Evolutionary conservation across 2,888 invertebrate genomes (phyloP).

Genomic region (Erebia aethiops): DNA sequence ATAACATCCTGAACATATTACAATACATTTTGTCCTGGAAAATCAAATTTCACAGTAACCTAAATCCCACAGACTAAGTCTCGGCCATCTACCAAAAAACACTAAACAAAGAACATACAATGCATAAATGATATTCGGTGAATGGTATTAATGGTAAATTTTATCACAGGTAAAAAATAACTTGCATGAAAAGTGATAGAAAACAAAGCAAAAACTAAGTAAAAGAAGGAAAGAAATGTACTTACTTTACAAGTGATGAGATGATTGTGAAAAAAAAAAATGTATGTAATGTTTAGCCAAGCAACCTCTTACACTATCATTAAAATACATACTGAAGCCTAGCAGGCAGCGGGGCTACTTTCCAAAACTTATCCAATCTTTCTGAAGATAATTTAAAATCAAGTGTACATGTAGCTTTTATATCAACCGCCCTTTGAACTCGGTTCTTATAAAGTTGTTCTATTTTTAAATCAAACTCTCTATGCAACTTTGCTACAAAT

Average conservation of each 20-base stretch:
- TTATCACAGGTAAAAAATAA: not conserved
- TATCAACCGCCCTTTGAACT: conserved; percentile 58
- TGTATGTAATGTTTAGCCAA: conserved; percentile 12
- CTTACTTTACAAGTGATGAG: conserved; percentile 9
- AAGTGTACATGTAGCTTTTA: conserved; percentile 54
- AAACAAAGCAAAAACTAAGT: not conserved
- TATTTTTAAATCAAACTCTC: conserved; percentile 75
- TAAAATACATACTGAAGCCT: conserved; percentile 71
- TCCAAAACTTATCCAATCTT: conserved; percentile 80
- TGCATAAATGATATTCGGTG: too few species aligned
- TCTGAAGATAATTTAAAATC: conserved; percentile 72
- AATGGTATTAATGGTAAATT: too few species aligned
- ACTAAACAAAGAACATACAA: not conserved
- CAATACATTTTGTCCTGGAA: too few species aligned
- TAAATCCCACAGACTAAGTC: too few species aligned
- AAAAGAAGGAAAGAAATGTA: not conserved
- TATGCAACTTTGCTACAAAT: conserved; percentile 80
- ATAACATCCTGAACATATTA: too few species aligned
- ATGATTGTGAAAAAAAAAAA: conserved; percentile 4
- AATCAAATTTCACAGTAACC: too few species aligned
- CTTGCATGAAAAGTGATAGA: not conserved
- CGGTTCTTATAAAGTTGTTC: conserved; percentile 73
- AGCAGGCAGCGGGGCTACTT: conserved; percentile 81
- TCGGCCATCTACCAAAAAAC: too few species aligned
- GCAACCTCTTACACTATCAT: conserved; percentile 26